Conservation (phyloP, 23 tunicate species). For the Ciona savignyi region DNA sequence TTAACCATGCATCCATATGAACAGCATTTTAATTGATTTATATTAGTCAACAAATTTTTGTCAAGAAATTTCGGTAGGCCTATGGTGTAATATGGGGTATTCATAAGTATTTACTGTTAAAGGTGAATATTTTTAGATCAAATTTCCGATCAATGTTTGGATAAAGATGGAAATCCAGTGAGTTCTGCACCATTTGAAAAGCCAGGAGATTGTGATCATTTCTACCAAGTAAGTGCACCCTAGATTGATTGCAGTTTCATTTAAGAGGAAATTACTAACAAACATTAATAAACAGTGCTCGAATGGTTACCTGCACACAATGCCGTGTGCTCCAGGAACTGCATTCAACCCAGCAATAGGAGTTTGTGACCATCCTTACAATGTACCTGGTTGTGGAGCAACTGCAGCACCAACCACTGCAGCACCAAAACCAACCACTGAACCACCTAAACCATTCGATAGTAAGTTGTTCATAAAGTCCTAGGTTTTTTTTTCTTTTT, state of each 20-base stretch:
- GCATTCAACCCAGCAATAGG: constrained; percentile 41
- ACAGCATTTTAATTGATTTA: too few relatives aligned
- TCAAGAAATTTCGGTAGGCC: too few relatives aligned
- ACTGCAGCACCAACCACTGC: constrained; percentile 14
- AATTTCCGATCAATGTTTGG: constrained; percentile 25
- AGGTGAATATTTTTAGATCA: too few relatives aligned
- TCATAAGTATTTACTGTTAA: too few relatives aligned
- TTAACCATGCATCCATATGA: constrained; percentile 6
- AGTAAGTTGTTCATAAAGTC: constrained; percentile 8
- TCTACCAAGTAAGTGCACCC: constrained; percentile 6
- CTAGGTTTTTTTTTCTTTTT: background rate
- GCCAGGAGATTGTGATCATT: constrained; percentile 18
- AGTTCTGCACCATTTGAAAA: constrained; percentile 33
- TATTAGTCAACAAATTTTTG: too few relatives aligned
- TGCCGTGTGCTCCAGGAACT: constrained; percentile 37
- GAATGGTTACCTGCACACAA: constrained; percentile 17
- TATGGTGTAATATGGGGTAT: too few relatives aligned
- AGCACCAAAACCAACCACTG: constrained; percentile 11
- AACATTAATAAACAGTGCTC: constrained; percentile 24
- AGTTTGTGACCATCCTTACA: constrained; percentile 32
- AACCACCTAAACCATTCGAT: constrained; percentile 27
- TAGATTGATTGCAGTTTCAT: too few relatives aligned
- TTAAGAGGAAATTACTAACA: too few relatives aligned
- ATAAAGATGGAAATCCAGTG: constrained; percentile 16
- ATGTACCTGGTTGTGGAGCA: constrained; percentile 41